Percentiles rank a stretch among this genome's conserved stretches.
phyloP scores from a whole-genome alignment of 2,888 invertebrate species.

The Sesia apiformis region DNA sequence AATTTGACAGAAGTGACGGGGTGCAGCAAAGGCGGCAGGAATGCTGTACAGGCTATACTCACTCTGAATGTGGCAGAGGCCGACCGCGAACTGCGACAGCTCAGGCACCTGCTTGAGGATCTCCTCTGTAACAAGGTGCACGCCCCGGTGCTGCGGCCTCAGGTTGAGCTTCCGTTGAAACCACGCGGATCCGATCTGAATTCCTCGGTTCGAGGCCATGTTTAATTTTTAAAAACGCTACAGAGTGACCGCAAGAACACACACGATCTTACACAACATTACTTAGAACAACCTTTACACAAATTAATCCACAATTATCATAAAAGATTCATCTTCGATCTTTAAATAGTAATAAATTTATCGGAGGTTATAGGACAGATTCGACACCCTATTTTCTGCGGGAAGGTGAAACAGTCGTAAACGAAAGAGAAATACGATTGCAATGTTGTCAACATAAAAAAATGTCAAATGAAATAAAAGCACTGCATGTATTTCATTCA shows the following conservation, averaged over 20 bases:
- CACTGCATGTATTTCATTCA: constrained; percentile 27
- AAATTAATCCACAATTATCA: constrained; percentile 80
- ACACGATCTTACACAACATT: constrained; percentile 73
- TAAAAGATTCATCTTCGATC: constrained; percentile 78
- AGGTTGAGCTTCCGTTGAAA: constrained; percentile 98
- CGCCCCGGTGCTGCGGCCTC: constrained; percentile 96
- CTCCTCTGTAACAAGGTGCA: constrained; percentile 97
- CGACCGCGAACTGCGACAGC: constrained; percentile 94
- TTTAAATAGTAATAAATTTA: constrained; percentile 71
- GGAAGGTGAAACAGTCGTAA: constrained; percentile 68
- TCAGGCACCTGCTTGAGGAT: constrained; percentile 96
- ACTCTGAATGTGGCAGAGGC: constrained; percentile 98
- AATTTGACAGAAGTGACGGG: constrained; percentile 49
- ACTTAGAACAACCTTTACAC: constrained; percentile 71
- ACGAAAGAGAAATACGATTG: constrained; percentile 61
- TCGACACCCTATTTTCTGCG: constrained; percentile 77
- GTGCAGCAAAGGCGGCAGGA: constrained; percentile 58
- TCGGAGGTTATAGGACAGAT: constrained; percentile 72
- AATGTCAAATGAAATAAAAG: constrained; percentile 12
- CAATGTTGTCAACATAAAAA: constrained; percentile 52
- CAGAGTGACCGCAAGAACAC: constrained; percentile 69
- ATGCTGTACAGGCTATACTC: constrained; percentile 67
- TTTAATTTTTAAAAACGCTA: constrained; percentile 75
- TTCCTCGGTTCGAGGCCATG: constrained; percentile 93
- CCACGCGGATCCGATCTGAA: constrained; percentile 98